Conservation (phyloP, 2,888 invertebrate genomes). For the Nezara viridula region DNA sequence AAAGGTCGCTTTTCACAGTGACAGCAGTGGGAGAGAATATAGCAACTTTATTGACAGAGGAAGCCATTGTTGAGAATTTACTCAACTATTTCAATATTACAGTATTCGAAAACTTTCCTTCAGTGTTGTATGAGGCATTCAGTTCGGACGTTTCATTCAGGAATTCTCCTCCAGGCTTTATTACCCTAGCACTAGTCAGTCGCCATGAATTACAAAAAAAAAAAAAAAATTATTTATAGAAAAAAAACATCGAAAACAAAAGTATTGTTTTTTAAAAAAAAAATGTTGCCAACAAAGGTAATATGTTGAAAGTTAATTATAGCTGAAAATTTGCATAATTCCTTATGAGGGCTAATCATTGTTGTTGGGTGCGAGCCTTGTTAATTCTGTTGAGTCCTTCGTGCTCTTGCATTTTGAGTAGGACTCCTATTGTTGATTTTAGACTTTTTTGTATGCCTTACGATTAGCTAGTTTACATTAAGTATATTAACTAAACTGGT, state of each 20-base stretch:
- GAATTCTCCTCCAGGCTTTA: not conserved
- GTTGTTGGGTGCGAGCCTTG: not conserved
- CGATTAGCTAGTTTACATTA: not conserved
- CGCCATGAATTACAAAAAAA: no score
- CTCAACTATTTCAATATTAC: slow-evolving; percentile 21
- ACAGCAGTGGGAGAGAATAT: not conserved
- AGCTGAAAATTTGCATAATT: not conserved
- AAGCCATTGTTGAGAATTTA: not conserved
- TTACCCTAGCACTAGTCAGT: not conserved
- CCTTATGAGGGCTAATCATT: not conserved
- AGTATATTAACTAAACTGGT: not conserved
- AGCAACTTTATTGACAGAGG: not conserved
- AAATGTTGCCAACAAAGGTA: not conserved
- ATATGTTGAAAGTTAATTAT: not conserved
- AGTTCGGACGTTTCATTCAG: not conserved
- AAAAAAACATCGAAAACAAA: no score
- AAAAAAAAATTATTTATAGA: no score
- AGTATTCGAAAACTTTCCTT: not conserved
- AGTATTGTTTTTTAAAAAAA: no score
- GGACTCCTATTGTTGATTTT: not conserved
- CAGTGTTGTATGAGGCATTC: not conserved
- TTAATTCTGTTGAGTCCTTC: not conserved
- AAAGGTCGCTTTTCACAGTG: not conserved
- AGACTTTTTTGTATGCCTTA: not conserved
- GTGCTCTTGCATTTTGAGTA: not conserved